Evolutionary conservation across 2,113 vertebrate genomes (phyloP), one percentile per base, ranked within the genome.

Genomic region (Xenus cinereus): DNA sequence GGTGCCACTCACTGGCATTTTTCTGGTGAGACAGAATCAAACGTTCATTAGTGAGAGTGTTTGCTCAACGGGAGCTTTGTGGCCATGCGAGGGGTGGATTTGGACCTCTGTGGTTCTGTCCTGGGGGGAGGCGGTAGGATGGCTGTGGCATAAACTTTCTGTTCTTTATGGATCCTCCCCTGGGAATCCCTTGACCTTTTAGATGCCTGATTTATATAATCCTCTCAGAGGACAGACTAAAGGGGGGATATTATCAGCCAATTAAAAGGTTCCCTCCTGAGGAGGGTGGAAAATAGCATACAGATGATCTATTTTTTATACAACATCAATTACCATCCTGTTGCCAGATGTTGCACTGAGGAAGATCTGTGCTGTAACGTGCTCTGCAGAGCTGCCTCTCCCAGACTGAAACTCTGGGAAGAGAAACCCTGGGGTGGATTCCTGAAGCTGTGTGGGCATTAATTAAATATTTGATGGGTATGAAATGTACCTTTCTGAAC

Each of bases 181-280:
- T 89, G 90, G 88, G 97, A 91, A 87, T 90, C 56, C 74, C 50
- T 63, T 96, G 95, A 95, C 94, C 95, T 97, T 97, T 95, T 60
- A 64, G 64, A 76, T 71, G 68, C 64, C 54, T 93, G 83, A 96
- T 96, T 93, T 94, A 90, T 96, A 95, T 71, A 96, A 92, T 92
- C 85, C 37, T 92, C 84, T 89, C 84, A 50, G 80, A 96, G 83
- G 89, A 90, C 56, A 83, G 78, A 57, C 57, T 88, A 82, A 94
- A 90, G 83, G 32, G 76, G 83, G 68, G 19, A 73, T 93, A 95
- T 96, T 90, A 89, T 83, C 97, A 95, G 35, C 88, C 83, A 95
- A 97, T 97, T 97, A 95, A 92, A 94, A 87, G 48, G 41, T 92
- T 90, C 77, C 94, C 92, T 95, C 91, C 94, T 71, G 87, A 96